Conservation (phyloP, 2,888 invertebrate genomes). For the Carabus problematicus region DNA sequence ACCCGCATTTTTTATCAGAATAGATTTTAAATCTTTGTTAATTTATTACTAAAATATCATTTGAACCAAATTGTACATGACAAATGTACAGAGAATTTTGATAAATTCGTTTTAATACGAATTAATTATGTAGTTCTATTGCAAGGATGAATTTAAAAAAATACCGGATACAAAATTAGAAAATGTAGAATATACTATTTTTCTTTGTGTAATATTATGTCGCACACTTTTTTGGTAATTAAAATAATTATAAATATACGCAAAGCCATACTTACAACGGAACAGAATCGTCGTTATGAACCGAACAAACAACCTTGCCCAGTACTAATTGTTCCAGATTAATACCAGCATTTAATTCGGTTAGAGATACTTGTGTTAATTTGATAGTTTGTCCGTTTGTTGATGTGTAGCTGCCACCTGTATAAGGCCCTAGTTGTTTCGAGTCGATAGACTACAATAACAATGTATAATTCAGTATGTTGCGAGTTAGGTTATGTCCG, state of each 20-base stretch:
- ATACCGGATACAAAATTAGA: too few relatives aligned
- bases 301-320: slow-evolving; percentile 83
- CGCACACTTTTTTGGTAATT: too few relatives aligned
- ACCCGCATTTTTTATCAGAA: background rate
- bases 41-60: too few relatives aligned
- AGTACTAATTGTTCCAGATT: slow-evolving; percentile 74
- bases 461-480: slow-evolving; percentile 4
- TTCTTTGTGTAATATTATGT: too few relatives aligned
- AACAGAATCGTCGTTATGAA: slow-evolving; percentile 76
- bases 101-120: too few relatives aligned
- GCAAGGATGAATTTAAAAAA: too few relatives aligned
- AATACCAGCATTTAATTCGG: slow-evolving; percentile 66
- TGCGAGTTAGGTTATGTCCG: background rate
- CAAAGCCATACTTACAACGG: slow-evolving; percentile 72
- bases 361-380: slow-evolving; percentile 62
- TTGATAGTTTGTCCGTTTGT: slow-evolving; percentile 62
- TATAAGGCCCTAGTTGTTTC: slow-evolving; percentile 75
- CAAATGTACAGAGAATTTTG: too few relatives aligned
- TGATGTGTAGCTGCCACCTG: slow-evolving; percentile 64
- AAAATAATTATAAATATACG: slow-evolving; percentile 22
- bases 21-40: too few relatives aligned
- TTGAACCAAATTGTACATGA: too few relatives aligned
- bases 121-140: too few relatives aligned
- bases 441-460: slow-evolving; percentile 65
- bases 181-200: too few relatives aligned